Conservation (phyloP, 2,113 vertebrate genomes). For the Mixornis gularis region DNA sequence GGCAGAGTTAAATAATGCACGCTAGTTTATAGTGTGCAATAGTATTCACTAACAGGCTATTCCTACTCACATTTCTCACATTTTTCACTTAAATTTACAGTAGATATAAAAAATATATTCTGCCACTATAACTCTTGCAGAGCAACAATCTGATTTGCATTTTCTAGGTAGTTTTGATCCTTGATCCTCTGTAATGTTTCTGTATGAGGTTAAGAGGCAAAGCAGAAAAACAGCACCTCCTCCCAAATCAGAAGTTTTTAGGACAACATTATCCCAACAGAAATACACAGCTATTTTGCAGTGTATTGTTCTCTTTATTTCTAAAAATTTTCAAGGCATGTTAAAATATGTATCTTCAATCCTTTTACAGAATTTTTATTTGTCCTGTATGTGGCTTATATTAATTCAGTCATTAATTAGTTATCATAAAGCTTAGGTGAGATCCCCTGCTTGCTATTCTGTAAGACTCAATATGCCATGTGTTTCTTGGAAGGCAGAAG, state of each 20-base stretch:
- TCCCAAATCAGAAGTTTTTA: neutral
- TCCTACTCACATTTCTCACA: neutral
- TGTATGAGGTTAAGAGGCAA: neutral
- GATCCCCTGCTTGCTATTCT: neutral
- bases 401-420: neutral
- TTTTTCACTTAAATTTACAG: neutral
- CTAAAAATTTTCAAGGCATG: neutral
- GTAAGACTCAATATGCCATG: neutral
- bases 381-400: neutral
- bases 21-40: neutral
- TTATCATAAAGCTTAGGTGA: neutral
- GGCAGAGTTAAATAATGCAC: neutral
- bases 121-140: neutral
- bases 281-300: neutral
- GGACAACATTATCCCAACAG: neutral
- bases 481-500: neutral
- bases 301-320: neutral
- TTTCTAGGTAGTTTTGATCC: neutral
- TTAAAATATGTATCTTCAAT: neutral
- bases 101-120: neutral
- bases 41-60: neutral
- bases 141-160: neutral
- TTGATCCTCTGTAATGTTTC: neutral
- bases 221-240: neutral
- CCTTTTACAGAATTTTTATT: neutral